Percentiles rank a stretch among this genome's conserved stretches.
phyloP scores from a whole-genome alignment of 2,113 vertebrate genomes.

The Scatophagus argus region DNA sequence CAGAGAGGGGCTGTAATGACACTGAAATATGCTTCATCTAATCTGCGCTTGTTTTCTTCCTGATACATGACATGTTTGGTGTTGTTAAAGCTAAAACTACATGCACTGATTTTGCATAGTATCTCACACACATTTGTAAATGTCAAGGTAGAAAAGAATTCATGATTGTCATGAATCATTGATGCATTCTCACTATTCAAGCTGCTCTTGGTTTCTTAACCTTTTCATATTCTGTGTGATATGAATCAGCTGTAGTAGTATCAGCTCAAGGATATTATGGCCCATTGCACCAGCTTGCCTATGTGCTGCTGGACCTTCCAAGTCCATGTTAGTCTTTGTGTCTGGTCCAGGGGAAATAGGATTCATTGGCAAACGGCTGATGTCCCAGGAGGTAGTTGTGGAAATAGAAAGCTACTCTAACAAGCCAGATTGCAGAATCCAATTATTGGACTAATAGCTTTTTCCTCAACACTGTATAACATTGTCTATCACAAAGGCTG shows the following conservation, averaged over 20 bases:
- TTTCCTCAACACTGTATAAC: constrained; percentile 66
- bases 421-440: constrained; percentile 77
- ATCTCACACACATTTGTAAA: constrained; percentile 52
- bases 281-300: constrained; percentile 34
- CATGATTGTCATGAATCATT: constrained; percentile 57
- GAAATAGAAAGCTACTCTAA: constrained; percentile 76
- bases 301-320: constrained; percentile 56
- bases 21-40: constrained; percentile 19
- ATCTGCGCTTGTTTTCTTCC: neutral
- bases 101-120: constrained; percentile 12
- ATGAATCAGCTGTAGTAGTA: constrained; percentile 61
- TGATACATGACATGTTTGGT: neutral
- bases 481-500: constrained; percentile 59
- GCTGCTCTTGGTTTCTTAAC: constrained; percentile 49
- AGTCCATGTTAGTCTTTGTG: constrained; percentile 70
- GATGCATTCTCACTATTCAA: constrained; percentile 41
- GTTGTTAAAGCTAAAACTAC: constrained; percentile 10
- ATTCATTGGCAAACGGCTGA: constrained; percentile 68
- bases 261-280: constrained; percentile 50
- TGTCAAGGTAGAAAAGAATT: constrained; percentile 53
- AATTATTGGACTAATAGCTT: constrained; percentile 79
- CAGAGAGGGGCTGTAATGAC: neutral
- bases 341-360: constrained; percentile 64
- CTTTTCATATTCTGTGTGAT: constrained; percentile 67
- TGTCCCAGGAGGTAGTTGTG: constrained; percentile 69